phyloP scores from a whole-genome alignment of 2,113 vertebrate genomes.

The Tor tambroides region DNA sequence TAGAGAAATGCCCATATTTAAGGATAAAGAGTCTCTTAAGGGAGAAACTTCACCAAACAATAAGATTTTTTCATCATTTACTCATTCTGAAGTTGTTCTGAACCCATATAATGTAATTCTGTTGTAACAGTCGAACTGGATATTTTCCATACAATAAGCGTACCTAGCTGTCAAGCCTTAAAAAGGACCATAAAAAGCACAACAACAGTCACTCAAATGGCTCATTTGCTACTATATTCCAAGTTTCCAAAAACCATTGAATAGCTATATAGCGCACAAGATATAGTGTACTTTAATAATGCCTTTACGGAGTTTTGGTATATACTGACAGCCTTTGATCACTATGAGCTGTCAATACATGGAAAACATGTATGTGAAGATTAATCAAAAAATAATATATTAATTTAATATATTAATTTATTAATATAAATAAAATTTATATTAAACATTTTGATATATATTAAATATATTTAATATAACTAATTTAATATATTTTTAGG shows the following conservation, averaged over 20 bases:
- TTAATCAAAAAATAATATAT: neutral
- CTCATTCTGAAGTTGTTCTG: neutral
- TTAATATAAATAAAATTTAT: too few species aligned
- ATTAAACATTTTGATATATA: too few species aligned
- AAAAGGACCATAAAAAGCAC: neutral
- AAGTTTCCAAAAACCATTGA: neutral
- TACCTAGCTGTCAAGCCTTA: neutral
- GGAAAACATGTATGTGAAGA: neutral
- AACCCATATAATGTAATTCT: neutral
- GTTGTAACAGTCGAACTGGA: neutral
- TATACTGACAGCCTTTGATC: neutral
- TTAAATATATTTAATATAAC: too few species aligned
- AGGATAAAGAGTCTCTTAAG: neutral
- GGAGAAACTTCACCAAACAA: neutral
- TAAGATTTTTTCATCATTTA: neutral
- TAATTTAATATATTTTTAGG: neutral
- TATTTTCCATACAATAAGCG: neutral
- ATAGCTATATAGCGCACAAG: neutral
- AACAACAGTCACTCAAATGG: neutral
- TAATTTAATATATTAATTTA: too few species aligned
- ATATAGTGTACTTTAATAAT: neutral
- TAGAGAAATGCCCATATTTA: neutral
- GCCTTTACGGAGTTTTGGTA: neutral
- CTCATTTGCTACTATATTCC: neutral
- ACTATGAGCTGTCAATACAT: neutral